Evolutionary conservation across 2,888 invertebrate genomes (phyloP).

Genomic region (Helicoverpa assulta): DNA sequence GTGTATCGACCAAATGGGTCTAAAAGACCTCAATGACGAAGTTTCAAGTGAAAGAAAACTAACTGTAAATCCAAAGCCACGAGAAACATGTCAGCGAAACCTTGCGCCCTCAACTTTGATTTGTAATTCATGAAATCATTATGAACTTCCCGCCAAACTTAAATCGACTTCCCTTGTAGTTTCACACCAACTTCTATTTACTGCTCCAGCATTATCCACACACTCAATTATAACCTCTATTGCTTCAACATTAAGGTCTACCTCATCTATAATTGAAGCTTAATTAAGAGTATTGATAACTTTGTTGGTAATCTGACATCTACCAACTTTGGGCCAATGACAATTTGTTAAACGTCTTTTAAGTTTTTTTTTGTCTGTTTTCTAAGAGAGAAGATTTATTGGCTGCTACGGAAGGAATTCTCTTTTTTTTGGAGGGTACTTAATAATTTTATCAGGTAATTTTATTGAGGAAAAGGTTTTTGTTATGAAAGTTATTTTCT

Average conservation of each 20-base stretch:
- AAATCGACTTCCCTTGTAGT: conserved; percentile 76
- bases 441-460: conserved; percentile 19
- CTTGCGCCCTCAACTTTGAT: conserved; percentile 64
- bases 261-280: conserved; percentile 1
- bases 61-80: conserved; percentile 36
- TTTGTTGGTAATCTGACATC: conserved; percentile 62
- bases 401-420: conserved; percentile 32
- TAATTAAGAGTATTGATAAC: conserved; percentile 9
- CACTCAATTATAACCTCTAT: conserved; percentile 38
- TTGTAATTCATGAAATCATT: conserved; percentile 75
- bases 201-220: conserved; percentile 2
- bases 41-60: conserved; percentile 21
- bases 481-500: background rate
- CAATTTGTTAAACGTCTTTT: conserved; percentile 64
- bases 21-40: conserved; percentile 12
- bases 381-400: conserved; percentile 59
- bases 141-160: conserved; percentile 71
- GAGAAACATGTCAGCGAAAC: conserved; percentile 59
- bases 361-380: conserved; percentile 58
- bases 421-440: conserved; percentile 35
- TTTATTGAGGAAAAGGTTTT: conserved; percentile 18
- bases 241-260: background rate
- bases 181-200: conserved; percentile 50
- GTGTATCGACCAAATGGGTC: conserved; percentile 7
- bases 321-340: conserved; percentile 61